These are phyloP conservation scores for Cercopithecus petaurista DNA, from an alignment of 2,797 vertebrate genomes.

Conservation along the genomic window DNA sequence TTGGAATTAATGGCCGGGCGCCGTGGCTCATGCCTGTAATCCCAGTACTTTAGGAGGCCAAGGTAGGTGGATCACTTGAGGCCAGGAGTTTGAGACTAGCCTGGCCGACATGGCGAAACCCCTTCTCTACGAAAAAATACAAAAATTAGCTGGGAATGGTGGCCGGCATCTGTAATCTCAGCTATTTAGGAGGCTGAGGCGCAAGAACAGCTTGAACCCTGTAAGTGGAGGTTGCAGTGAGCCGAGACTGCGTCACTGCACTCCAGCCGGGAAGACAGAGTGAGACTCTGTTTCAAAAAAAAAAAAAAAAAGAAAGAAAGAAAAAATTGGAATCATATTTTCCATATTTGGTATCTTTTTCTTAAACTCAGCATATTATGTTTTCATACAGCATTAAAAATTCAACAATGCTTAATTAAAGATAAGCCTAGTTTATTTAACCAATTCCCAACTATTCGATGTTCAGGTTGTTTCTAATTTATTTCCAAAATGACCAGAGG, in stretches of 20 bases:
- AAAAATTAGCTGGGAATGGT: background rate
- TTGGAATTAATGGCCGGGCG: fast-evolving
- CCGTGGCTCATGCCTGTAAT: background rate
- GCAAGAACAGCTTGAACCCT: background rate
- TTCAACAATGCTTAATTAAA: slow-evolving; percentile 27
- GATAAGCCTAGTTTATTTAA: background rate
- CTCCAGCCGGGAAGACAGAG: background rate
- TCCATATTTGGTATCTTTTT: background rate
- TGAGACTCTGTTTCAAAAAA: background rate
- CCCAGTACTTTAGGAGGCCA: background rate
- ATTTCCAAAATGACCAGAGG: background rate
- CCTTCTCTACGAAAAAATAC: background rate
- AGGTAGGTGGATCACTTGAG: background rate
- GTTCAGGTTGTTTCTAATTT: background rate
- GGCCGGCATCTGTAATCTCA: background rate
- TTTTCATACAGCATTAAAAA: background rate
- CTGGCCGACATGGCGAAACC: background rate
- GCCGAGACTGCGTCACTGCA: background rate
- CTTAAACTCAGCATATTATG: background rate
- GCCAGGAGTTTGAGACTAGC: background rate
- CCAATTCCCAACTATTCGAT: background rate
- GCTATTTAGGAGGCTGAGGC: background rate
- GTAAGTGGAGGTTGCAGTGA: background rate
- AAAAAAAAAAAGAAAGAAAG: no score
- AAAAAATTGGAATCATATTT: background rate